Base-by-base conservation (phyloP, 2,888 invertebrate species). In the Scaptomyza reducta region DNA sequence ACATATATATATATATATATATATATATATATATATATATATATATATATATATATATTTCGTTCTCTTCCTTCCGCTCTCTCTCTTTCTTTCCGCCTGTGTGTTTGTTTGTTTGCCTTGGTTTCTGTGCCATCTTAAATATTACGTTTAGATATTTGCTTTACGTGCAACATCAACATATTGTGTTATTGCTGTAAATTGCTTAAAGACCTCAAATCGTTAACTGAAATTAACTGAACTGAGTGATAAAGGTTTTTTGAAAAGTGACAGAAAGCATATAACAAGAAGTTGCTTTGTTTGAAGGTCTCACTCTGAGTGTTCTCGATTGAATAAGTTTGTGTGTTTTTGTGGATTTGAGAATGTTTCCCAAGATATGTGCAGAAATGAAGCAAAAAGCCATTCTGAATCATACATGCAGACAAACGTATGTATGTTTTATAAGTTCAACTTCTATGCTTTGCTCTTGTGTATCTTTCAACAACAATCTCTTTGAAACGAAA, bases 71-170 rank as follows among this genome's bases (percentile, higher is more conserved):
- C 5, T 22, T 3, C 1, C 3, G 1, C 38, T 45, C 10, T 46
- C 1, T 38, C 35, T 2, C 7, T 46, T 42, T 49, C 33, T 29
- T 14, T 56, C 54, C 54, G 47, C 16, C 9, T 53, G 46, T 41
- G 13, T 62, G 18, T 75, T 14, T 51, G 27, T 31, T 18, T 74
- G 22, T 57, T n/a, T 54, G 41, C n/a, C 0, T 31, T 27, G 6
- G 29, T 44, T 1, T 64, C 3, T 44, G 7, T 54, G 33, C 29
- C 6, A 31, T 53, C 61, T 75, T 79, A 70, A 45, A 38, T 78
- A 53, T 51, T 77, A 79, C 71, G 68, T 76, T 82, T 77, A 82
- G 82, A 85, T 85, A 77, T 73, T 75, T 75, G 82, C 79, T 70
- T 83, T 75, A 81, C 71, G 77, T 72, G 57, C 27, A 27, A 27